Percentiles rank a stretch among this genome's conserved stretches.
phyloP scores from a whole-genome alignment of 2,888 invertebrate species.

The Arge pagana region DNA sequence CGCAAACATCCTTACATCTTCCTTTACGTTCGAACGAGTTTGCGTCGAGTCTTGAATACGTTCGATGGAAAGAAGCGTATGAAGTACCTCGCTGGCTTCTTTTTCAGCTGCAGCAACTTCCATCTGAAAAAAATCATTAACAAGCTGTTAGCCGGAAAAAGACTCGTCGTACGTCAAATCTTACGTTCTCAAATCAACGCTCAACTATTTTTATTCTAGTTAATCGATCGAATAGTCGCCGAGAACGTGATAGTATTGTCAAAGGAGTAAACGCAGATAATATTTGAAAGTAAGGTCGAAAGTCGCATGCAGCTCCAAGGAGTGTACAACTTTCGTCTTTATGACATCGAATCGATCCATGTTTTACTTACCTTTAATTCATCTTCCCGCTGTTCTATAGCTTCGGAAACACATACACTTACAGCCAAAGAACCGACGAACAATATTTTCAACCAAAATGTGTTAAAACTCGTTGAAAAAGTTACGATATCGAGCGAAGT shows the following conservation, averaged over 20 bases:
- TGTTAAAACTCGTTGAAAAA: too few relatives aligned
- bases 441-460: not conserved
- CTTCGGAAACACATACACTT: not conserved
- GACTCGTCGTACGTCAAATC: too few relatives aligned
- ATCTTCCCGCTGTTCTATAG: not conserved
- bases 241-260: not conserved
- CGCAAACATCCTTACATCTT: not conserved
- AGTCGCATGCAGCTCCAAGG: slow-evolving; percentile 38
- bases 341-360: slow-evolving; percentile 30
- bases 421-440: not conserved
- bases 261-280: not conserved
- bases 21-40: too few relatives aligned
- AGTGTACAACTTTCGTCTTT: slow-evolving; percentile 43
- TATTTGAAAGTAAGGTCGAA: slow-evolving; percentile 38
- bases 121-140: too few relatives aligned
- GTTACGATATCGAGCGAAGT: too few relatives aligned
- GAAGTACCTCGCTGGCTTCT: slow-evolving; percentile 73
- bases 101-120: slow-evolving; percentile 60
- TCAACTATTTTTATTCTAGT: too few relatives aligned
- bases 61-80: slow-evolving; percentile 70
- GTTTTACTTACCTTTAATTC: slow-evolving; percentile 42
- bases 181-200: too few relatives aligned
- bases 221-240: not conserved
- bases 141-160: too few relatives aligned
- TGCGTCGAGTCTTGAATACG: slow-evolving; percentile 64